A percentile compares a stretch with the other conserved stretches of the same genome.
Evolutionary conservation across 2,888 invertebrate genomes (phyloP).

Genomic region (Drosophila multiciliata): DNA sequence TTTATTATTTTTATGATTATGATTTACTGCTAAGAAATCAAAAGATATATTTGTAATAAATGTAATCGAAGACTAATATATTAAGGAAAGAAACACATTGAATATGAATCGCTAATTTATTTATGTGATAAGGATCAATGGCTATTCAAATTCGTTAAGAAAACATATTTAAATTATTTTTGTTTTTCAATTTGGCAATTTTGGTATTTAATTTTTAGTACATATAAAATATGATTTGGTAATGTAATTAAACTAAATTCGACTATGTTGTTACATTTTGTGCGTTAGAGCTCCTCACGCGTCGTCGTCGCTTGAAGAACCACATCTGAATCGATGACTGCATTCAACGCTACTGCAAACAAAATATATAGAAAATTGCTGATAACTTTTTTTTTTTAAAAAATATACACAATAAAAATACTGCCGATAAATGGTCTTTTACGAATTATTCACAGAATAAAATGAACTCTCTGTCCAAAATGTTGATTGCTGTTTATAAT

Average conservation of each 20-base stretch:
- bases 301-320: slow-evolving; percentile 5
- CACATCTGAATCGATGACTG: slow-evolving; percentile 23
- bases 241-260: slow-evolving; percentile 38
- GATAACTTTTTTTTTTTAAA: slow-evolving; percentile 9
- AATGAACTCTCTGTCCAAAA: slow-evolving; percentile 41
- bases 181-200: slow-evolving; percentile 34
- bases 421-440: slow-evolving; percentile 47
- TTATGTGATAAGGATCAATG: neutral
- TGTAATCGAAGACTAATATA: neutral
- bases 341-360: slow-evolving; percentile 43
- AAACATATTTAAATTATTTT: slow-evolving; percentile 1
- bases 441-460: slow-evolving; percentile 82
- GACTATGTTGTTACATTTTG: slow-evolving; percentile 33
- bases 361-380: slow-evolving; percentile 30
- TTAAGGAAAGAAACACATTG: neutral
- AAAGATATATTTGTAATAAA: neutral
- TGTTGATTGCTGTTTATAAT: slow-evolving; percentile 60
- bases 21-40: neutral
- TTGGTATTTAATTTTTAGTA: slow-evolving; percentile 30
- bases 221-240: slow-evolving; percentile 16
- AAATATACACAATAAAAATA: slow-evolving; percentile 45
- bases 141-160: neutral
- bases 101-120: neutral
- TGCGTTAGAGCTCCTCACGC: slow-evolving; percentile 49
- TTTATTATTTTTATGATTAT: neutral